A percentile compares a stretch with the other conserved stretches of the same genome.
These are phyloP conservation scores for Ovibos moschatus DNA, from an alignment of 2,113 vertebrate genomes.

Conservation along the genomic window DNA sequence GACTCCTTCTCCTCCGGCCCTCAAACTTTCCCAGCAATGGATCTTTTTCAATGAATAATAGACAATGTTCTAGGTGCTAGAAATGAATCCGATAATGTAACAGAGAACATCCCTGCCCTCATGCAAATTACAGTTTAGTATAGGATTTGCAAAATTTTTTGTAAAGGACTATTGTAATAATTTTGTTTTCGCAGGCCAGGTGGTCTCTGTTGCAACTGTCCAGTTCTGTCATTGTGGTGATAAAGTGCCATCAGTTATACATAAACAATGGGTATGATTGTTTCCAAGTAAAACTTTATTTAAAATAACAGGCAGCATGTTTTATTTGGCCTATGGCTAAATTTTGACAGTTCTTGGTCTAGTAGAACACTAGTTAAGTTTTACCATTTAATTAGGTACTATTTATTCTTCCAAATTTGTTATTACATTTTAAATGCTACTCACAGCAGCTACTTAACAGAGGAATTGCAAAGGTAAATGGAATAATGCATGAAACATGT, in stretches of 20 bases:
- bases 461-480: neutral
- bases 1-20: neutral
- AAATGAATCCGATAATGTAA: neutral
- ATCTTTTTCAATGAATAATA: neutral
- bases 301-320: neutral
- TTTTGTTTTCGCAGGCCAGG: neutral
- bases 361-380: neutral
- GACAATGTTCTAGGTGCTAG: neutral
- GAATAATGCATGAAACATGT: neutral
- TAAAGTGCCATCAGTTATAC: neutral
- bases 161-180: neutral
- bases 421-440: neutral
- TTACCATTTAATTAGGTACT: neutral
- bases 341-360: neutral
- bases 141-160: neutral
- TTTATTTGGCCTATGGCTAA: neutral
- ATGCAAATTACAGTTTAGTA: neutral
- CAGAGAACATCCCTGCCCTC: fast-evolving
- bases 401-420: neutral
- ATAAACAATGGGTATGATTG: neutral
- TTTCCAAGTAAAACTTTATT: neutral
- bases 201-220: neutral
- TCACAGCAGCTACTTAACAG: neutral
- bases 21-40: neutral
- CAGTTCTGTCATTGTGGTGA: neutral